Conservation (phyloP, 2,888 invertebrate genomes). For the Athetis lepigone region DNA sequence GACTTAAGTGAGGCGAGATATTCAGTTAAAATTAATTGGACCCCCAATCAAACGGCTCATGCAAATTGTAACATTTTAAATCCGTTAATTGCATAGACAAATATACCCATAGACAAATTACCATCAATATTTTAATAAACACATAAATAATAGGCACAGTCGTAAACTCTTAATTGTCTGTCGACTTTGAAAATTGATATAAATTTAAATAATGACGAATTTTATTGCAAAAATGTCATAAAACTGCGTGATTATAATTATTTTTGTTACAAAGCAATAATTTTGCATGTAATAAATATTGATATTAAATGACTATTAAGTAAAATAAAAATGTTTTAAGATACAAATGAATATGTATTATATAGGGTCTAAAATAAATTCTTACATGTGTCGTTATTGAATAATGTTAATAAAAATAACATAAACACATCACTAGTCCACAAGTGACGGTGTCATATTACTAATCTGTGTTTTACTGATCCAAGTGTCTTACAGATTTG, state of each 20-base stretch:
- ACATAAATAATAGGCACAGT: slow-evolving; percentile 23
- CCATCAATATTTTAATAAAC: slow-evolving; percentile 27
- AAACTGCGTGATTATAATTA: slow-evolving; percentile 38
- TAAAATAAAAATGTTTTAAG: neutral
- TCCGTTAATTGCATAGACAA: slow-evolving; percentile 36
- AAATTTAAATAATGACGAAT: slow-evolving; percentile 30
- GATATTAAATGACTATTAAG: neutral
- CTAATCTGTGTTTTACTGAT: neutral
- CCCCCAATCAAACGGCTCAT: slow-evolving; percentile 11
- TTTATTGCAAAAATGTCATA: slow-evolving; percentile 37
- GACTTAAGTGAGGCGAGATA: slow-evolving; percentile 23
- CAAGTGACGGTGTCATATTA: slow-evolving; percentile 1
- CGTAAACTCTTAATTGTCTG: slow-evolving; percentile 18
- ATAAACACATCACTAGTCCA: neutral
- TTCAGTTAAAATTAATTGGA: slow-evolving; percentile 36
- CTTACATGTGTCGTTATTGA: slow-evolving; percentile 1
- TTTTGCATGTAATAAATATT: slow-evolving; percentile 25
- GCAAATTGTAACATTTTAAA: slow-evolving; percentile 40
- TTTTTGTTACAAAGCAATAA: slow-evolving; percentile 15
- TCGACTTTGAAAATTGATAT: slow-evolving; percentile 17
- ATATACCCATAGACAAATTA: slow-evolving; percentile 19
- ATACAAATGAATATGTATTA: slow-evolving; percentile 23
- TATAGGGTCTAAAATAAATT: slow-evolving; percentile 2
- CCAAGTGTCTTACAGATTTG: neutral
- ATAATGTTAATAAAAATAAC: slow-evolving; percentile 11